These are phyloP conservation scores for Gastrophryne carolinensis DNA, from an alignment of 2,797 vertebrate genomes.

Conservation along the genomic window DNA sequence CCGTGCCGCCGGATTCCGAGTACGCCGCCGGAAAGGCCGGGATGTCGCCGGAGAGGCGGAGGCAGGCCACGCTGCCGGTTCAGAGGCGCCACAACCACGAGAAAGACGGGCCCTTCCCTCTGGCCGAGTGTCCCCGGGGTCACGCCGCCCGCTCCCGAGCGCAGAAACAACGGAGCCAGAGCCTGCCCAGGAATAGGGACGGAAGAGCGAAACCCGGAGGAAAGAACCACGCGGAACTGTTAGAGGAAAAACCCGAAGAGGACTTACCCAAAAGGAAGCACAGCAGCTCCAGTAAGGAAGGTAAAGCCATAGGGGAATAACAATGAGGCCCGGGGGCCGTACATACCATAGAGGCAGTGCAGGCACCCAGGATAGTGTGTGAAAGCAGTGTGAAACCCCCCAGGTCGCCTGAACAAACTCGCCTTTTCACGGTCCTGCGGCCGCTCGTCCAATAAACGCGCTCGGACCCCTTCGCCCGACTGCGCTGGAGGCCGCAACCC, in stretches of 20 bases:
- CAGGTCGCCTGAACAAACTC: too few relatives aligned
- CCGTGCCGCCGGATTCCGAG: constrained; percentile 74
- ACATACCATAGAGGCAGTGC: too few relatives aligned
- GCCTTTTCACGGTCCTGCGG: too few relatives aligned
- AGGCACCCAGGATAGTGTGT: too few relatives aligned
- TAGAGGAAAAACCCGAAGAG: constrained; percentile 76
- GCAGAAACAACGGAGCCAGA: constrained; percentile 83
- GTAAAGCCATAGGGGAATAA: constrained; percentile 54
- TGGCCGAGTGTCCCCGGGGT: constrained; percentile 78
- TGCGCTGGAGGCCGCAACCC: too few relatives aligned
- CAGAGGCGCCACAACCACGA: constrained; percentile 71
- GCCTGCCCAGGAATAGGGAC: constrained; percentile 82
- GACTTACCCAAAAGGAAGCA: constrained; percentile 64
- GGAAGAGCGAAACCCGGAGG: constrained; percentile 58
- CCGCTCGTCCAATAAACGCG: too few relatives aligned
- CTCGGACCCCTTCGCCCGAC: too few relatives aligned
- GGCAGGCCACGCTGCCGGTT: constrained; percentile 74
- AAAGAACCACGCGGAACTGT: constrained; percentile 59
- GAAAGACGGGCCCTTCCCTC: constrained; percentile 82
- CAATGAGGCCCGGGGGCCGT: too few relatives aligned
- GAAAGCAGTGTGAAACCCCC: too few relatives aligned
- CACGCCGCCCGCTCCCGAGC: constrained; percentile 70
- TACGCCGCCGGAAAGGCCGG: constrained; percentile 62
- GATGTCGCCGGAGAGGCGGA: constrained; percentile 74
- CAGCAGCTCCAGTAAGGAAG: constrained; percentile 64